These are phyloP conservation scores for Drosophila tsacasi DNA, from an alignment of 1,140 invertebrate species.

Conservation along the genomic window DNA sequence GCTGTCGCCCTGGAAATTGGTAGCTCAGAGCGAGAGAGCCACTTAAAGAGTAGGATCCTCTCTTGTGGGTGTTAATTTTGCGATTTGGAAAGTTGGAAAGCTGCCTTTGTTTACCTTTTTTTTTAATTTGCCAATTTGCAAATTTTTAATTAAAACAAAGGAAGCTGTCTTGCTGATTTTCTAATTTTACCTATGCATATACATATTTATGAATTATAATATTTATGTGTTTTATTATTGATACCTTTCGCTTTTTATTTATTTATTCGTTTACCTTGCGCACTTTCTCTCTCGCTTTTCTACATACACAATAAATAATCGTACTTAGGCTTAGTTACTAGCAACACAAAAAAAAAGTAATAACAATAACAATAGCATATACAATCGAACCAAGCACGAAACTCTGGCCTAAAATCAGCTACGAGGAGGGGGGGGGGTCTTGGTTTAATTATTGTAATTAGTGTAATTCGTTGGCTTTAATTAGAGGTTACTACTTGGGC, in stretches of 20 bases:
- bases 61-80: too few species aligned
- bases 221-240: not conserved
- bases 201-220: too few species aligned
- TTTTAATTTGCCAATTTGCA: too few species aligned
- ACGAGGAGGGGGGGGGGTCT: slow-evolving; percentile 8
- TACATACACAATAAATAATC: slow-evolving; percentile 72
- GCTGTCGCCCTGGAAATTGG: too few species aligned
- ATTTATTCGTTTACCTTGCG: slow-evolving; percentile 24
- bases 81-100: too few species aligned
- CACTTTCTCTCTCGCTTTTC: slow-evolving; percentile 26
- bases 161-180: too few species aligned
- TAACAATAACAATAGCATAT: slow-evolving; percentile 24
- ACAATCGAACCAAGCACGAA: slow-evolving; percentile 32
- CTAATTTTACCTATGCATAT: too few species aligned
- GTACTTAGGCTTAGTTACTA: slow-evolving; percentile 39
- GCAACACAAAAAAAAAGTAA: slow-evolving; percentile 33
- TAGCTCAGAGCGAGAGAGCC: too few species aligned
- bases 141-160: too few species aligned
- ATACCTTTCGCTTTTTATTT: not conserved
- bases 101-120: too few species aligned
- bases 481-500: slow-evolving; percentile 59
- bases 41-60: too few species aligned
- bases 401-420: slow-evolving; percentile 56
- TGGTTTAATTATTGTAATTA: not conserved
- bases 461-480: not conserved